Base-by-base conservation (phyloP, 2,113 vertebrate species). In the Tetrax tetrax region DNA sequence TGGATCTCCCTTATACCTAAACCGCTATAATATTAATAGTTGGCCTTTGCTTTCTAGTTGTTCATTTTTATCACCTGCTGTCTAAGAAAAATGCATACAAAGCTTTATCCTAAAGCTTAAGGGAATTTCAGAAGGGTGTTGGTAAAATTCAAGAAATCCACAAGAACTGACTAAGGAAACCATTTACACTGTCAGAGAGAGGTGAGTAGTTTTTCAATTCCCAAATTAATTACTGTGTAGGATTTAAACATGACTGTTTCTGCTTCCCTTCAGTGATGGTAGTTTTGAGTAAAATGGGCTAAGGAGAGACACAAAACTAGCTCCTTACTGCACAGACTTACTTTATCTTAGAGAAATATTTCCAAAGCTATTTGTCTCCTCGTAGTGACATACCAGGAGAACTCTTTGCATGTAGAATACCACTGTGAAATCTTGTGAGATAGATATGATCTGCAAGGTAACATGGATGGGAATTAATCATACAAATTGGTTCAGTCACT, bases 21-120 rank as follows among this genome's bases (percentile, higher is more conserved):
- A 88, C 15, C 53, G 77, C 41, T 72, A 21, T 81, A 89, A 51
- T 93, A 96, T 91, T 87, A 90, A 85, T 48, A 72, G 66, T 18
- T 93, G 78, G 28, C 92, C 78, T 94, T 95, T 95, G 83, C 53
- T 87, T 71, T 90, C 41, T 28, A 57, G 57, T 76, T 89, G 64
- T 75, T 95, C 57, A 94, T 95, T 96, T 90, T 83, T 83, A 89
- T 88, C 63, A 87, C 61, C 57, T 76, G 41, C 82, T 93, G 74
- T 93, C 84, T 82, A 91, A 94, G 89, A 91, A 94, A 76, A 94
- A 90, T 90, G 57, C 78, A 53, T 76, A 45, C 59, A 85, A 37
- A 64, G 38, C 50, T 88, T 71, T 74, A 83, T 80, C 31, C 35
- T 65, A 38, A 64, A 33, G 53, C 89, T 72, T 83, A 43, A 82